Evolutionary conservation across 2,888 invertebrate species (phyloP).

Genomic region (Amaurobius ferox): DNA sequence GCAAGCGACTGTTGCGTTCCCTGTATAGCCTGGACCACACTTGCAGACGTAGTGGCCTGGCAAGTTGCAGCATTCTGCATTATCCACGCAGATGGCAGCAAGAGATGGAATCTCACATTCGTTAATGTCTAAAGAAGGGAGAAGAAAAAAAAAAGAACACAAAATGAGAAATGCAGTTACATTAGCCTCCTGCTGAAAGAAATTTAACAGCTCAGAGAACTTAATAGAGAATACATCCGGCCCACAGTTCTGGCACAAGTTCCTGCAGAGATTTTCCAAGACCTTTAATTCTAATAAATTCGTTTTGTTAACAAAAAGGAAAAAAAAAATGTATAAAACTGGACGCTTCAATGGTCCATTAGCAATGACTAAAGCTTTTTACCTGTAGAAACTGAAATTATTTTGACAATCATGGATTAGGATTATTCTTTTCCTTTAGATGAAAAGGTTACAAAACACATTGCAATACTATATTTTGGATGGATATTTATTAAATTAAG

Average conservation of each 20-base stretch:
- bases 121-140: constrained; percentile 85
- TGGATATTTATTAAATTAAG: too few species aligned
- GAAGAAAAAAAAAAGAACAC: background rate
- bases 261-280: background rate
- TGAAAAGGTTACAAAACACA: too few species aligned
- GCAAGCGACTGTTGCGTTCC: constrained; percentile 92
- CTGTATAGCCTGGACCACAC: constrained; percentile 92
- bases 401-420: too few species aligned
- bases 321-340: too few species aligned
- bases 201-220: constrained; percentile 5
- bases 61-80: constrained; percentile 95
- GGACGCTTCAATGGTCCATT: too few species aligned
- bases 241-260: background rate
- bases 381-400: too few species aligned
- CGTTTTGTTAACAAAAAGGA: too few species aligned
- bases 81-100: constrained; percentile 89
- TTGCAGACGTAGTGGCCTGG: constrained; percentile 96
- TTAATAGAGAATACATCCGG: background rate
- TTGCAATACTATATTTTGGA: too few species aligned
- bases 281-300: too few species aligned
- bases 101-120: constrained; percentile 93
- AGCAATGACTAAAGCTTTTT: too few species aligned
- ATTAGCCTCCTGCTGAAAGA: background rate
- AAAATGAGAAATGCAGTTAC: background rate
- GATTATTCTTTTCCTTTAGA: too few species aligned